A percentile compares a stretch with the other conserved stretches of the same genome.
Evolutionary conservation across 2,113 vertebrate species (phyloP).

Genomic region (Sula dactylatra): DNA sequence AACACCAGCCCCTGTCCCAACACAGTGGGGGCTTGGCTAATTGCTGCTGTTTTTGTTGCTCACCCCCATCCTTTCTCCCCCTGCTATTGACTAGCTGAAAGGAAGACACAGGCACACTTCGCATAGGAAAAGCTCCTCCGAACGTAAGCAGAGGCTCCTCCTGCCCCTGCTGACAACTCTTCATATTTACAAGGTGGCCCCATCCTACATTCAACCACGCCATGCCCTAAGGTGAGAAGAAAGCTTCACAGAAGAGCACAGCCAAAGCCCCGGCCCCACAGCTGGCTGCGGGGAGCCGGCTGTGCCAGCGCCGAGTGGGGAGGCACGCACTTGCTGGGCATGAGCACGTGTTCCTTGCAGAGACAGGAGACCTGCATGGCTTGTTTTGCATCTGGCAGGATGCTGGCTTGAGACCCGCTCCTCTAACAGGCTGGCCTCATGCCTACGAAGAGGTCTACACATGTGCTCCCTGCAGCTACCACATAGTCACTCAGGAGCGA

Average conservation of each 20-base stretch:
- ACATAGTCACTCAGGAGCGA: background rate
- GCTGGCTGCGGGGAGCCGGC: rapidly evolving
- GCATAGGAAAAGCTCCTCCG: background rate
- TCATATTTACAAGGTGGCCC: background rate
- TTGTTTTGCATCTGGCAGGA: background rate
- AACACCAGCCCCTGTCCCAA: background rate
- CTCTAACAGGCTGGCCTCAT: background rate
- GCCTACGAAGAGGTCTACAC: too few species aligned
- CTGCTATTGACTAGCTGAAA: background rate
- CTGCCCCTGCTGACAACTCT: background rate
- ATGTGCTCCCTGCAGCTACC: rapidly evolving
- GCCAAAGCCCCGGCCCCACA: background rate
- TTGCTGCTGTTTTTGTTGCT: background rate
- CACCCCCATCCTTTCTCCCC: background rate
- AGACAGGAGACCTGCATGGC: background rate
- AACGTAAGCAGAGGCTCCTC: background rate
- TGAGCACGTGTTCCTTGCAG: background rate
- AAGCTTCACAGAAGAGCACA: background rate
- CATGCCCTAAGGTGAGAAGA: background rate
- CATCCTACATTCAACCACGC: background rate
- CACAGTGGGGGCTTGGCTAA: background rate
- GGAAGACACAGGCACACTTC: background rate
- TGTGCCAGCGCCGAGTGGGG: background rate
- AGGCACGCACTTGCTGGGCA: rapidly evolving
- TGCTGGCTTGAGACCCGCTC: background rate